A percentile compares a stretch with the other conserved stretches of the same genome.
These are phyloP conservation scores for Formica aserva DNA, from an alignment of 2,888 invertebrate species.

Conservation along the genomic window DNA sequence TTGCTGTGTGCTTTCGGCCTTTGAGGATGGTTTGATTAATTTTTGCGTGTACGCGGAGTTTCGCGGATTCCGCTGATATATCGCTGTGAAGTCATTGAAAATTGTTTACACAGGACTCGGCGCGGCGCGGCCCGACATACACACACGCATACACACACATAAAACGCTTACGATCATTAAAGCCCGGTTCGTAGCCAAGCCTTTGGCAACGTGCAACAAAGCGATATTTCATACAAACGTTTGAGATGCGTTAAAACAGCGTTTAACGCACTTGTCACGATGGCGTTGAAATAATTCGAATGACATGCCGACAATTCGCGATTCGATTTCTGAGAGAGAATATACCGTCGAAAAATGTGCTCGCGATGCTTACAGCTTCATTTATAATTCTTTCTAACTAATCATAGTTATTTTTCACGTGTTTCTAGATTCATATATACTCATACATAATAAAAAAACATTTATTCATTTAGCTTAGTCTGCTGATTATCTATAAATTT, in stretches of 20 bases:
- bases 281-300: constrained; percentile 70
- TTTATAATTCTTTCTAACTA: not conserved
- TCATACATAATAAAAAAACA: not conserved
- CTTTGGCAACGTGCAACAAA: constrained; percentile 67
- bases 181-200: constrained; percentile 58
- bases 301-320: constrained; percentile 28
- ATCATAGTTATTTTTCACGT: not conserved
- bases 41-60: constrained; percentile 33
- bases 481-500: not conserved
- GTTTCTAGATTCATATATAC: not conserved
- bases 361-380: not conserved
- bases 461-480: not conserved
- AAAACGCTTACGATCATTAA: constrained; percentile 70
- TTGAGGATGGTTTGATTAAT: constrained; percentile 33
- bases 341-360: constrained; percentile 25
- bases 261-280: constrained; percentile 57
- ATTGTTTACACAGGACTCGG: constrained; percentile 60
- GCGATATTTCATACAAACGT: constrained; percentile 62
- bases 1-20: constrained; percentile 20
- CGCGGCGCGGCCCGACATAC: constrained; percentile 33
- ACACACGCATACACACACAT: constrained; percentile 4
- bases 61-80: constrained; percentile 15
- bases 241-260: constrained; percentile 65
- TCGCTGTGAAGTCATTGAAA: constrained; percentile 65
- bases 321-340: constrained; percentile 2